Base-by-base conservation (phyloP, 2,113 vertebrate genomes). In the Redunca redunca region DNA sequence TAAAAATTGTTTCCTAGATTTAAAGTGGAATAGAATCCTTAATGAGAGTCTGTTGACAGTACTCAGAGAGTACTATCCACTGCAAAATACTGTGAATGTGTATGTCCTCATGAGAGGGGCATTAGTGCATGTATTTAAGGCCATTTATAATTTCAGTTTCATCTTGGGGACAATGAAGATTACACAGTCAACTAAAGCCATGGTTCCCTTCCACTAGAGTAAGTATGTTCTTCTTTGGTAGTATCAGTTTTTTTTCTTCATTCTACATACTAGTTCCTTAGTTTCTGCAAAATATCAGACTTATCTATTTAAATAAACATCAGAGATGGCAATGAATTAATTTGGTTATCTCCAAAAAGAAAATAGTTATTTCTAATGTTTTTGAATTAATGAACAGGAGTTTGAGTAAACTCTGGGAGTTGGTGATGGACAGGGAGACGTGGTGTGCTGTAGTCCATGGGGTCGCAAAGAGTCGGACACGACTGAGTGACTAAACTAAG, bases 391-490 rank as follows among this genome's bases (percentile, higher is more conserved):
- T 67, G 33, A 33, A 36, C 64, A 21, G n/a, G n/a, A 36, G n/a
- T 67, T 67, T 67, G n/a, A 36, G 33, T 67, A 67, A 71, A 67
- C 8, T 67, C 64, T 36, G 64, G n/a, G 64, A 71, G 64, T 36
- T 36, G n/a, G n/a, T 21, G 8, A 67, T 19, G 16, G 64, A 67
- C 62, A 67, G 33, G 64, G 33, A 67, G 64, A 67, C 64, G 16
- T n/a, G 16, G 16, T n/a, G 64, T n/a, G 33, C 33, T 71, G 64
- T 4, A 71, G n/a, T 71, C 17, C n/a, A 0, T 71, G n/a, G 64
- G 4, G 64, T 71, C 0, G 0, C 64, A 71, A 67, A 67, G 64
- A 71, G n/a, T 36, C 0, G 0, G n/a, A 71, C 64, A 36, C 5
- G 19, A 71, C 64, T 71, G 64, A 71, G n/a, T 71, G 64, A 67